These are phyloP conservation scores for Galerucella calmariensis DNA, from an alignment of 2,888 invertebrate genomes.

Conservation along the genomic window DNA sequence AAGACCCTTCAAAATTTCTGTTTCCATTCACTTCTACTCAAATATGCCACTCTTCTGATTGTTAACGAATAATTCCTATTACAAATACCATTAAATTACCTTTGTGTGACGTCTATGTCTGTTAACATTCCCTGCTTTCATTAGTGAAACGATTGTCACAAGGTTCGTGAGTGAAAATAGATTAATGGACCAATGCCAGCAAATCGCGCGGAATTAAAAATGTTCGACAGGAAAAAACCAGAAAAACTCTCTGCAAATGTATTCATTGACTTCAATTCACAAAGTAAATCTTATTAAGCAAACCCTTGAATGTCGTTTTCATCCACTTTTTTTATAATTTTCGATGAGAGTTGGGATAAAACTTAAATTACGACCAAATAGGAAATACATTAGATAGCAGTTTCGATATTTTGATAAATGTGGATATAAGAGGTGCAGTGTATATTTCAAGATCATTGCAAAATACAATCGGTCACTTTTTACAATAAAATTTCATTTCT, in stretches of 20 bases:
- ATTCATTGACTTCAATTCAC: constrained; percentile 27
- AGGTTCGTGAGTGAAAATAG: constrained; percentile 34
- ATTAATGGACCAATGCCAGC: constrained; percentile 32
- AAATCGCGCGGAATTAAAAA: constrained; percentile 33
- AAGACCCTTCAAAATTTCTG: too few relatives aligned
- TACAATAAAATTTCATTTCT: not conserved
- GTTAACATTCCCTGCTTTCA: constrained; percentile 27
- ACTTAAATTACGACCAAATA: not conserved
- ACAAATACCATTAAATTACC: not conserved
- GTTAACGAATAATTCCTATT: too few relatives aligned
- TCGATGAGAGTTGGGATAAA: not conserved
- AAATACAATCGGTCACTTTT: too few relatives aligned
- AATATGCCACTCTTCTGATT: too few relatives aligned
- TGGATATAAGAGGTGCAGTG: too few relatives aligned
- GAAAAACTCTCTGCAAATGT: constrained; percentile 22
- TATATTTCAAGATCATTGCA: too few relatives aligned
- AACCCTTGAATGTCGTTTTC: constrained; percentile 13
- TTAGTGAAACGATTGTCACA: constrained; percentile 33
- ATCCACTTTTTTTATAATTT: constrained; percentile 1
- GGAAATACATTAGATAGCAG: not conserved
- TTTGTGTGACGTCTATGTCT: not conserved
- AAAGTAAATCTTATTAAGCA: constrained; percentile 28
- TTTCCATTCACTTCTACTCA: too few relatives aligned
- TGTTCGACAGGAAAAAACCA: constrained; percentile 28
- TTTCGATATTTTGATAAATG: too few relatives aligned